Evolutionary conservation across 2,888 invertebrate species (phyloP).

Genomic region (Aphidoletes aphidimyza): DNA sequence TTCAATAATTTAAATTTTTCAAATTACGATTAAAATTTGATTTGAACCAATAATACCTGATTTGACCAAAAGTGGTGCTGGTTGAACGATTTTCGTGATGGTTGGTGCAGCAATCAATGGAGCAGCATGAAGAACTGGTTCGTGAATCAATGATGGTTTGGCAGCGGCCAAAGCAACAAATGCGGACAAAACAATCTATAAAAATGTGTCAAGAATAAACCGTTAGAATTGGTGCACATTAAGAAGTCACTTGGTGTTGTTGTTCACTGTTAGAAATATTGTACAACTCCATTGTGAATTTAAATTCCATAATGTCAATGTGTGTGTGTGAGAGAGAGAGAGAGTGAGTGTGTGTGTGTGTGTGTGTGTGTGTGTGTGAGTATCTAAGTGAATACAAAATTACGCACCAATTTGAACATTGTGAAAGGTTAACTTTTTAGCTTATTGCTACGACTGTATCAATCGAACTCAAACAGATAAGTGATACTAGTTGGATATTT

Average conservation of each 20-base stretch:
- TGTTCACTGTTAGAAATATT: no score
- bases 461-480: slow-evolving; percentile 32
- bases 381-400: not conserved
- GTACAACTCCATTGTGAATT: no score
- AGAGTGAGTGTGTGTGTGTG: no score
- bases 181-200: slow-evolving; percentile 21
- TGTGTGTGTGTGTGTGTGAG: no score
- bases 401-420: slow-evolving; percentile 66
- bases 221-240: no score
- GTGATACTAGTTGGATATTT: slow-evolving; percentile 16
- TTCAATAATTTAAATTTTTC: no score
- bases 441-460: slow-evolving; percentile 8
- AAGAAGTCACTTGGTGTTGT: no score
- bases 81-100: not conserved
- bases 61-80: not conserved
- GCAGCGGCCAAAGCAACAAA: not conserved
- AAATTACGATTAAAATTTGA: no score
- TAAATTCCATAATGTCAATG: no score
- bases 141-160: not conserved
- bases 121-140: not conserved
- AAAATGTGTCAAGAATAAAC: not conserved
- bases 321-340: no score
- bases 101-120: not conserved
- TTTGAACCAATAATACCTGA: no score
- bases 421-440: slow-evolving; percentile 58